These are phyloP conservation scores for Strigamia maritima DNA, from an alignment of 2,888 invertebrate genomes.

Conservation along the genomic window DNA sequence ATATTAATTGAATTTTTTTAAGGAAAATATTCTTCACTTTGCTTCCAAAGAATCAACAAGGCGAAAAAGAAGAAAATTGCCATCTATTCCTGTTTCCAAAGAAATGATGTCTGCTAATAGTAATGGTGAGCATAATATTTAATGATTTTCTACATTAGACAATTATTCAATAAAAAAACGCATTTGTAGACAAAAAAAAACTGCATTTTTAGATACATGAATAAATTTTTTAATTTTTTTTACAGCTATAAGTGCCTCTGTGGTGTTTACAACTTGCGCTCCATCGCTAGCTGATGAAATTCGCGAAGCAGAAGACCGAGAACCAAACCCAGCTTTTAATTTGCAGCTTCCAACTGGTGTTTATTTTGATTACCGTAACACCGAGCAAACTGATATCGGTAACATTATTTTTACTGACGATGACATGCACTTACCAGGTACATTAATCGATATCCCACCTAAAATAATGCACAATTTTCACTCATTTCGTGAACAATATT, in stretches of 20 bases:
- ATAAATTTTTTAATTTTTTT: too few relatives aligned
- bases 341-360: slow-evolving; percentile 25
- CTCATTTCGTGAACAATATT: too few relatives aligned
- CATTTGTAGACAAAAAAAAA: background rate
- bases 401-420: slow-evolving; percentile 1
- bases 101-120: background rate
- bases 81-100: slow-evolving; percentile 12
- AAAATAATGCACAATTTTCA: too few relatives aligned
- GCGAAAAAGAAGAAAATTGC: slow-evolving; percentile 33
- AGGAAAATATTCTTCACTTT: background rate
- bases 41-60: background rate
- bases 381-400: background rate
- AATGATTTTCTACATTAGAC: too few relatives aligned
- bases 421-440: slow-evolving; percentile 7
- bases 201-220: background rate
- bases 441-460: background rate
- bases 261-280: slow-evolving; percentile 33
- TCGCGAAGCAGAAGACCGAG: slow-evolving; percentile 52
- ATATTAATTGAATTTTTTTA: background rate
- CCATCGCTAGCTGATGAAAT: slow-evolving; percentile 69
- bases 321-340: background rate
- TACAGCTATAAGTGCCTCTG: slow-evolving; percentile 36
- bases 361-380: background rate
- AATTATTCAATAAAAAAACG: background rate
- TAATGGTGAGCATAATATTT: too few relatives aligned